phyloP scores from a whole-genome alignment of 2,888 invertebrate genomes.

The Ganaspis brasiliensis region DNA sequence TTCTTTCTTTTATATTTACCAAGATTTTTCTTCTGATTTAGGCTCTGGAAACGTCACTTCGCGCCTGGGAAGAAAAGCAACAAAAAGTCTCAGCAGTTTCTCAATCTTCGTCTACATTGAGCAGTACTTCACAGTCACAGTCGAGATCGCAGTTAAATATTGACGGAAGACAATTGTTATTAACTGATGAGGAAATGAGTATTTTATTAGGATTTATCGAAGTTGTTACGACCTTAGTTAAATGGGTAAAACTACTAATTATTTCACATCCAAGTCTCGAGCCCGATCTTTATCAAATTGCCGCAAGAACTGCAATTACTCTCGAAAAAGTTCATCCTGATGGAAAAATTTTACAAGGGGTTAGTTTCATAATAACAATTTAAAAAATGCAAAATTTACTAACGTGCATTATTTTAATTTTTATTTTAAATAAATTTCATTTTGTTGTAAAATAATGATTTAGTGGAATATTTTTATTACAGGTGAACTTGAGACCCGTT shows the following conservation, averaged over 20 bases:
- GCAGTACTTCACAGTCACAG: conserved; percentile 67
- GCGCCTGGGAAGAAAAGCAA: conserved; percentile 93
- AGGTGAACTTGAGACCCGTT: conserved; percentile 87
- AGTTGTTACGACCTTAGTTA: conserved; percentile 92
- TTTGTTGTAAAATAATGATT: conserved; percentile 9
- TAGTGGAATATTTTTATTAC: conserved; percentile 57
- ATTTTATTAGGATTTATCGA: conserved; percentile 91
- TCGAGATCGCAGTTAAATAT: conserved; percentile 73
- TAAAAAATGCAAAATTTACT: too few relatives aligned
- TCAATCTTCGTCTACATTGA: conserved; percentile 72
- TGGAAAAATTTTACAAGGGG: conserved; percentile 90
- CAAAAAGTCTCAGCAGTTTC: conserved; percentile 78
- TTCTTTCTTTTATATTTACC: too few relatives aligned
- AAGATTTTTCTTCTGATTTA: too few relatives aligned
- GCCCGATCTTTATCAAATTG: conserved; percentile 88
- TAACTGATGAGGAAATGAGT: conserved; percentile 86
- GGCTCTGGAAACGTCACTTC: conserved; percentile 94
- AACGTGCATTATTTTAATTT: too few relatives aligned
- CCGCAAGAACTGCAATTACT: conserved; percentile 86
- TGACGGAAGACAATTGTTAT: conserved; percentile 82
- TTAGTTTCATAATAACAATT: conserved; percentile 70
- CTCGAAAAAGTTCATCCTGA: conserved; percentile 90
- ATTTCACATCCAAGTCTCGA: conserved; percentile 87
- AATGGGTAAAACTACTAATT: conserved; percentile 87
- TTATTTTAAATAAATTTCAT: too few relatives aligned